Conservation (phyloP, 2,113 vertebrate species). For the Ia io region DNA sequence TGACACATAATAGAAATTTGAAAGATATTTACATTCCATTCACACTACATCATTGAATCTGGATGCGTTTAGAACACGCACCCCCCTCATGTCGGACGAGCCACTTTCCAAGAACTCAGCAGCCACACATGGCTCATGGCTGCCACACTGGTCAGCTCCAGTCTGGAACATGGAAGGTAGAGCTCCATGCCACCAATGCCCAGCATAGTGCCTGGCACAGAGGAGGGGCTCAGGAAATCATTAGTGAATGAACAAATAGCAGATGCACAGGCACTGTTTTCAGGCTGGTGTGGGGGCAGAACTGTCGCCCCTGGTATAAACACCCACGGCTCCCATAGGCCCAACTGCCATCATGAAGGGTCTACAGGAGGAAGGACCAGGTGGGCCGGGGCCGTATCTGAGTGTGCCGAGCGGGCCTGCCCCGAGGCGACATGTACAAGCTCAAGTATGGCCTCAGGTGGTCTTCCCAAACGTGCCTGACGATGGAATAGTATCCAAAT, state of each 20-base stretch:
- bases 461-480: background rate
- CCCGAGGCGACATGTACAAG: background rate
- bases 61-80: fast-evolving
- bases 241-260: background rate
- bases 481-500: background rate
- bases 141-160: background rate
- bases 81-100: background rate
- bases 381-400: background rate
- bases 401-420: background rate
- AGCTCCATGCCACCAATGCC: fast-evolving
- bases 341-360: background rate
- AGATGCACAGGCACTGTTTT: background rate
- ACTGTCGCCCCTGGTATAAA: background rate
- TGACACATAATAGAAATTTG: background rate
- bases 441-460: background rate
- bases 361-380: background rate
- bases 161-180: background rate
- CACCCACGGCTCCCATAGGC: fast-evolving
- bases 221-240: background rate
- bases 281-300: background rate
- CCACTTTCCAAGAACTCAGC: background rate
- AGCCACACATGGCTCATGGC: background rate
- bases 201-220: background rate
- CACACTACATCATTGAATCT: background rate
- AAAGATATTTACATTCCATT: background rate